phyloP scores from a whole-genome alignment of 2,113 vertebrate genomes.

The Protomyctophum bolini region DNA sequence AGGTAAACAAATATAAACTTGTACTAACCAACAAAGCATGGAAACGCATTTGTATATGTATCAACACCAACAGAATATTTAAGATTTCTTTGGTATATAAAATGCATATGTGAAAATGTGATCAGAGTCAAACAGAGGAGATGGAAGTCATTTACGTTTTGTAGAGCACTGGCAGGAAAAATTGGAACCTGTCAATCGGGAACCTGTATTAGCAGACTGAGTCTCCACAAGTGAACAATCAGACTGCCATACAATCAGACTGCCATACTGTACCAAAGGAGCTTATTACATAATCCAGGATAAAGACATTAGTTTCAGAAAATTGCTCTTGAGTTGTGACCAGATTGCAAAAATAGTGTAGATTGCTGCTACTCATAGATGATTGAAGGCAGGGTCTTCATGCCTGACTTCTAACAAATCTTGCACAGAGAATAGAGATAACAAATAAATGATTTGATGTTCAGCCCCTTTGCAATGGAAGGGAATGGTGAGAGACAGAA shows the following conservation, averaged over 20 bases:
- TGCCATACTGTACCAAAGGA: conserved; percentile 7
- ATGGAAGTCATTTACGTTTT: conserved; percentile 19
- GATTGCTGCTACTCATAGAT: not conserved
- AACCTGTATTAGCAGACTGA: conserved; percentile 22
- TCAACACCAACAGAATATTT: conserved; percentile 52
- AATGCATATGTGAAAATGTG: conserved; percentile 38
- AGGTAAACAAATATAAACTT: not conserved
- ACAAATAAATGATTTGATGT: not conserved
- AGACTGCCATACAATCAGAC: conserved; percentile 6
- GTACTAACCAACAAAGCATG: conserved; percentile 38
- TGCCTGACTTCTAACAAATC: not conserved
- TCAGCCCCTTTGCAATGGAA: conserved; percentile 25
- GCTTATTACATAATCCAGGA: conserved; percentile 22
- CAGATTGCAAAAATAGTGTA: not conserved
- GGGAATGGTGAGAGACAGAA: conserved; percentile 13
- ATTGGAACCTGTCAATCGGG: conserved; percentile 33
- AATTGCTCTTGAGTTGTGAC: conserved; percentile 1
- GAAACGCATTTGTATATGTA: conserved; percentile 59
- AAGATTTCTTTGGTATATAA: conserved; percentile 61
- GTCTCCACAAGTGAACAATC: conserved; percentile 23
- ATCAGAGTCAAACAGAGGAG: not conserved
- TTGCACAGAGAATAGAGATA: not conserved
- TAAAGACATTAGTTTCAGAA: conserved; percentile 2
- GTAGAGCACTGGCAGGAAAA: conserved; percentile 19
- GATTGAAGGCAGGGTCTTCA: not conserved